phyloP scores from a whole-genome alignment of 35 echinoderm and acorn worm genomes.

The Apostichopus japonicus region DNA sequence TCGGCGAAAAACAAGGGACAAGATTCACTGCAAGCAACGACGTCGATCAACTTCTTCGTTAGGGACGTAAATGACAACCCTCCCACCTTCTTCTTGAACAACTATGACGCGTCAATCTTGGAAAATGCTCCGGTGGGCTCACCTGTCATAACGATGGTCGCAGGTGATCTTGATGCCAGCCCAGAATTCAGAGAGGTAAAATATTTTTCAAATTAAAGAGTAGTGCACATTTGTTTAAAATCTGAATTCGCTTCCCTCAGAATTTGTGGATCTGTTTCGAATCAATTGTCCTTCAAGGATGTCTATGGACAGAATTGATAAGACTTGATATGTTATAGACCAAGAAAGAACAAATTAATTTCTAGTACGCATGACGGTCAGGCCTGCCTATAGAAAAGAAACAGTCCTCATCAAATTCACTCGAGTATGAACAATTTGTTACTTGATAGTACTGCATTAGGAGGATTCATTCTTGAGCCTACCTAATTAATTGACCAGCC shows the following conservation, averaged over 20 bases:
- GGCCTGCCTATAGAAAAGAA: too few relatives aligned
- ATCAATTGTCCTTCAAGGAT: too few relatives aligned
- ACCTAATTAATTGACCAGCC: too few relatives aligned
- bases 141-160: neutral
- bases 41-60: neutral
- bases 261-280: too few relatives aligned
- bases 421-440: too few relatives aligned
- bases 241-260: too few relatives aligned
- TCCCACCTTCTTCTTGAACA: constrained; percentile 14
- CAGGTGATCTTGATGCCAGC: constrained; percentile 30
- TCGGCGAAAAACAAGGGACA: neutral
- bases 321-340: neutral
- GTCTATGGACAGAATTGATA: neutral
- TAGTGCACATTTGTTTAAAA: too few relatives aligned
- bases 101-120: constrained; percentile 5
- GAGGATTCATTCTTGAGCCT: too few relatives aligned
- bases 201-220: too few relatives aligned
- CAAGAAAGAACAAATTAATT: neutral
- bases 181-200: constrained; percentile 3
- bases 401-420: too few relatives aligned
- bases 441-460: too few relatives aligned
- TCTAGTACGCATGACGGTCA: too few relatives aligned
- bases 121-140: neutral
- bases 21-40: neutral
- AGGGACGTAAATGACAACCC: constrained; percentile 45